These are phyloP conservation scores for Sternarchorhynchus goeldii DNA, from an alignment of 2,797 vertebrate genomes.

Conservation along the genomic window DNA sequence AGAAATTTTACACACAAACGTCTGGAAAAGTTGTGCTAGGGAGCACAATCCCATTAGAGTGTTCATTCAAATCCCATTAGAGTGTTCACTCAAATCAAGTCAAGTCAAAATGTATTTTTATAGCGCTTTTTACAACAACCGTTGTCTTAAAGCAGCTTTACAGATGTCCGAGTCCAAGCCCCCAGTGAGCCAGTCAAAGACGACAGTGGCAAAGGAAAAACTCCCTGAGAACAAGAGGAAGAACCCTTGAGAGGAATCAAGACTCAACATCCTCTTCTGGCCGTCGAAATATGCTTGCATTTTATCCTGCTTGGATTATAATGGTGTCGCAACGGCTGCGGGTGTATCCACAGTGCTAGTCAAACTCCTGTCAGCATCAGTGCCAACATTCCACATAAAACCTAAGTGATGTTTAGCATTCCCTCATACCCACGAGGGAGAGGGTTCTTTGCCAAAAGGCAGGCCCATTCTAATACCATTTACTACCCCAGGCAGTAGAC, in stretches of 20 bases:
- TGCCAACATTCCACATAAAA: slow-evolving; percentile 46
- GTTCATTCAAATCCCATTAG: background rate
- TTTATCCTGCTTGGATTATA: slow-evolving; percentile 31
- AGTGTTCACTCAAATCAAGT: too few relatives aligned
- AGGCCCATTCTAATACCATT: slow-evolving; percentile 30
- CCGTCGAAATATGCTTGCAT: background rate
- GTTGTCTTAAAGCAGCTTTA: too few relatives aligned
- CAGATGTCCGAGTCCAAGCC: too few relatives aligned
- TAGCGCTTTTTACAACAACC: too few relatives aligned
- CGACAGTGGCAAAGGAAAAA: too few relatives aligned
- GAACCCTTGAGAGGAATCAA: too few relatives aligned
- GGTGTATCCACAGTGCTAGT: slow-evolving; percentile 36
- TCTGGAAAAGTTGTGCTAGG: slow-evolving; percentile 38
- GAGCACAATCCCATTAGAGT: slow-evolving; percentile 1
- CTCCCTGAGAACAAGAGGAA: too few relatives aligned
- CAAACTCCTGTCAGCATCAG: slow-evolving; percentile 30
- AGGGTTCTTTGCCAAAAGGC: slow-evolving; percentile 30
- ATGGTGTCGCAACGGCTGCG: slow-evolving; percentile 19
- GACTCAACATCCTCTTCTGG: too few relatives aligned
- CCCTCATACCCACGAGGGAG: slow-evolving; percentile 12
- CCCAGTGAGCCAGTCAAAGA: too few relatives aligned
- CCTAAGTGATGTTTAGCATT: slow-evolving; percentile 25
- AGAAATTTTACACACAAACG: slow-evolving; percentile 29
- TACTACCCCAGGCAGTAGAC: slow-evolving; percentile 15
- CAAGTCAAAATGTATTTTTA: too few relatives aligned